Evolutionary conservation across 2,888 invertebrate genomes (phyloP).

Genomic region (Drosophila trichaetosa): DNA sequence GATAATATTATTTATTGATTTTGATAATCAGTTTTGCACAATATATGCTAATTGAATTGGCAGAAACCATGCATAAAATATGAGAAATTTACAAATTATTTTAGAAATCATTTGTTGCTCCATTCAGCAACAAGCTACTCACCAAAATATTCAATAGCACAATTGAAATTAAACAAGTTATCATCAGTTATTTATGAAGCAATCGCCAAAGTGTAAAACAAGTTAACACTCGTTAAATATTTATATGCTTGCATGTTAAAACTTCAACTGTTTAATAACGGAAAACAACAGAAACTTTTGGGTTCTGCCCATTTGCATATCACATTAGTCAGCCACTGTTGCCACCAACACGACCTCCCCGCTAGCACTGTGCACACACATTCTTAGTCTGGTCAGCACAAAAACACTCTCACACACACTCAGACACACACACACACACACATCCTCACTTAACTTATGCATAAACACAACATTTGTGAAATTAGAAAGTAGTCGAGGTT

Average conservation of each 20-base stretch:
- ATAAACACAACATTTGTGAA: background rate
- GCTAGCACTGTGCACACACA: slow-evolving; percentile 20
- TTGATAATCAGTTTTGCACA: background rate
- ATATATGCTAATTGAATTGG: background rate
- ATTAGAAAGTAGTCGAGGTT: slow-evolving; percentile 41
- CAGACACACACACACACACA: background rate
- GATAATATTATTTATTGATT: background rate
- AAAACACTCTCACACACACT: background rate
- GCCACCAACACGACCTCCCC: slow-evolving; percentile 6
- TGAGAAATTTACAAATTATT: background rate
- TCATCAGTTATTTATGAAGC: background rate
- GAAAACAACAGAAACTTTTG: slow-evolving; percentile 19
- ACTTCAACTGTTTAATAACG: slow-evolving; percentile 1
- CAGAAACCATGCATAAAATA: background rate
- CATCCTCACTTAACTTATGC: background rate
- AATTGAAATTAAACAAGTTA: background rate
- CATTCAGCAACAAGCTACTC: background rate
- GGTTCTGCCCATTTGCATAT: slow-evolving; percentile 24
- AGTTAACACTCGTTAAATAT: slow-evolving; percentile 8
- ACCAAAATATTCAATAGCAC: background rate
- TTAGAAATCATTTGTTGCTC: background rate
- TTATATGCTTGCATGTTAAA: slow-evolving; percentile 12
- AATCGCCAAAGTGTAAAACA: background rate
- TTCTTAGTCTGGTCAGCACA: slow-evolving; percentile 40
- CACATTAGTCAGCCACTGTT: slow-evolving; percentile 14